Evolutionary conservation across 2,888 invertebrate genomes (phyloP).

Genomic region (Eristalis tenax): DNA sequence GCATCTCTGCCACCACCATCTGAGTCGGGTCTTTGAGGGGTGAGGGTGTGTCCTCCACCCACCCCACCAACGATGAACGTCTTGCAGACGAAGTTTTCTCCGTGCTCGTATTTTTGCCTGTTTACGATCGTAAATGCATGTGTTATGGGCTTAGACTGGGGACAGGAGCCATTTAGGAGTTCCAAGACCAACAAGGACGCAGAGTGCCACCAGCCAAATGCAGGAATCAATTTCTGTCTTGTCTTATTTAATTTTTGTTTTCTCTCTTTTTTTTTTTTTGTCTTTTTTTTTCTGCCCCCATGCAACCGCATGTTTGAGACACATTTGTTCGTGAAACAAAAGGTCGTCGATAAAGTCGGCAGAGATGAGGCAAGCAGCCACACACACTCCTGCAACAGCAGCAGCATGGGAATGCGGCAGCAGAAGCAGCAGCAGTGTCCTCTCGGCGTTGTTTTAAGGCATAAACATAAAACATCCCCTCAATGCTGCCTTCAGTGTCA

Average conservation of each 20-base stretch:
- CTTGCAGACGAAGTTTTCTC: constrained; percentile 39
- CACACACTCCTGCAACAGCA: constrained; percentile 3
- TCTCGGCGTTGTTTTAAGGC: constrained; percentile 31
- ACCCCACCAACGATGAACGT: constrained; percentile 10
- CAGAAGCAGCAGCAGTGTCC: constrained; percentile 21
- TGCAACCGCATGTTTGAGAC: constrained; percentile 38
- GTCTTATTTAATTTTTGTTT: not conserved
- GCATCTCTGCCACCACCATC: constrained; percentile 19
- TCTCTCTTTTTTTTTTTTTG: not conserved
- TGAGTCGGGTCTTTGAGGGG: too few species aligned
- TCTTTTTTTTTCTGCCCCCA: not conserved
- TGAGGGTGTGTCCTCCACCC: constrained; percentile 38
- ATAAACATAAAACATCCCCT: constrained; percentile 35
- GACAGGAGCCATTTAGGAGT: constrained; percentile 40
- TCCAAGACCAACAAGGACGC: constrained; percentile 47
- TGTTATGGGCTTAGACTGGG: constrained; percentile 20
- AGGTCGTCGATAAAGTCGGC: not conserved
- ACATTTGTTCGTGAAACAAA: constrained; percentile 22
- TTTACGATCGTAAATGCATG: constrained; percentile 26
- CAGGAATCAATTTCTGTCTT: constrained; percentile 35
- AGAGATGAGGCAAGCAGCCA: not conserved
- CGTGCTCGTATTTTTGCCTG: constrained; percentile 18
- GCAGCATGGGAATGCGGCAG: not conserved
- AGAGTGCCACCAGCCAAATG: constrained; percentile 20
- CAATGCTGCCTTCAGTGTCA: constrained; percentile 37